Evolutionary conservation across 2,888 invertebrate genomes (phyloP), one percentile per base, ranked within the genome.

Genomic region (Prionchulus punctatus): DNA sequence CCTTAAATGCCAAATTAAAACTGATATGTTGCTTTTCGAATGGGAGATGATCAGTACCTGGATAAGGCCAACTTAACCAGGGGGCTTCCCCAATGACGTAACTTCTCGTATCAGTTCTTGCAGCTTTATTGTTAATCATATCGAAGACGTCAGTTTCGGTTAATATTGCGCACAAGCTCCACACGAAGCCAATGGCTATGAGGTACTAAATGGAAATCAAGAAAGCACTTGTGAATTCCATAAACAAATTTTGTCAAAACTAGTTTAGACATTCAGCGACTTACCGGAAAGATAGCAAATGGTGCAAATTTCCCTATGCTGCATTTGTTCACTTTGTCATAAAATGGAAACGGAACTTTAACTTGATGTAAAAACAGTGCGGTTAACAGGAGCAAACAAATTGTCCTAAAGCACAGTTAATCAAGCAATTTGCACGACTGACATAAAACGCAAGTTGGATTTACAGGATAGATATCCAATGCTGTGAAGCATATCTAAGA

Each of bases 121-220:
- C 71, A 55, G 52, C 1, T 71, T 4, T n/a, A n/a, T 45, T 26
- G 43, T 23, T 15, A 4, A 18, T 4, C 3, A 25, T 26, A 82
- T 81, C 60, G 23, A 86, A 76, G n/a, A 79, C 78, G 56, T 79
- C 77, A 0, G 80, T 79, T 0, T 74, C 69, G 0, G 86, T 86
- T 56, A 86, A 73, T 55, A 84, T 77, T 0, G 78, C 79, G 66
- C 85, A 84, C 3, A 85, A 69, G 0, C 78, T 75, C 86, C 86
- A 86, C 80, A 85, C 83, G 23, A 83, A 78, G 2, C 79, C 71
- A 61, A 86, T 84, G 0, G 85, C 82, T 42, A 86, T 69, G 53
- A 86, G 71, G 3, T 58, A 58, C 58, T 58, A 28, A 45, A 57
- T n/a, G n/a, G n/a, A n/a, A n/a, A n/a, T n/a, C 56, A 25, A 36